Conservation (phyloP, 2,888 invertebrate species). For the Amblyjoppa fuscipennis region DNA sequence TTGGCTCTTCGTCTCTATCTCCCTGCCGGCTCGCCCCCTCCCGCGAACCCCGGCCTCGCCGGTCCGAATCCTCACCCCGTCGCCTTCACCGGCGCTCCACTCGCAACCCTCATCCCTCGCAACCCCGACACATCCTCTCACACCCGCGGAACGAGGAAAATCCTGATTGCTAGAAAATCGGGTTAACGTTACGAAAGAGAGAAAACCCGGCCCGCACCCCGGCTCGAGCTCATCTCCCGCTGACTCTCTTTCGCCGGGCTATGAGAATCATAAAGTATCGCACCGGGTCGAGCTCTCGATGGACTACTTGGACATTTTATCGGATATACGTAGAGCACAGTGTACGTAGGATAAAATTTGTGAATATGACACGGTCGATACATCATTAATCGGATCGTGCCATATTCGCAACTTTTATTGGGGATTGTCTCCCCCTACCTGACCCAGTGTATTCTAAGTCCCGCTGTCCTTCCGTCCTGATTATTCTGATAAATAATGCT, state of each 20-base stretch:
- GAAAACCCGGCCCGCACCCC: constrained; percentile 16
- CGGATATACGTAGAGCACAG: background rate
- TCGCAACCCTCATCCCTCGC: constrained; percentile 34
- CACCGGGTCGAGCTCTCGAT: constrained; percentile 10
- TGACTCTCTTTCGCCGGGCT: constrained; percentile 9
- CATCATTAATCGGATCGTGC: too few species aligned
- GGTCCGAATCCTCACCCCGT: constrained; percentile 13
- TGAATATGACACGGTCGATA: too few species aligned
- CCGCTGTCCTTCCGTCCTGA: too few species aligned
- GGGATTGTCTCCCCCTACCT: too few species aligned
- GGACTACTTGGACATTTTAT: background rate
- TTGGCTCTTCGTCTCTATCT: constrained; percentile 36
- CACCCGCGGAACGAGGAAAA: constrained; percentile 56
- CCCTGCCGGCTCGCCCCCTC: constrained; percentile 5
- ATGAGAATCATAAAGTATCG: constrained; percentile 31
- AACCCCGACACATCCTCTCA: constrained; percentile 27
- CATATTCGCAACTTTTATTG: too few species aligned
- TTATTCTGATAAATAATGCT: too few species aligned
- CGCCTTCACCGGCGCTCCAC: constrained; percentile 40
- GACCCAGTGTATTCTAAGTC: too few species aligned
- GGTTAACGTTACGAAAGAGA: constrained; percentile 69
- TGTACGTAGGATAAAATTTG: too few species aligned
- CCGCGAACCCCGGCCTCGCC: background rate
- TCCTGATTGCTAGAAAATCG: constrained; percentile 75
- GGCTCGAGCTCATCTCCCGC: constrained; percentile 22